Conservation (phyloP, 2,113 vertebrate genomes). For the Apteryx mantelli region DNA sequence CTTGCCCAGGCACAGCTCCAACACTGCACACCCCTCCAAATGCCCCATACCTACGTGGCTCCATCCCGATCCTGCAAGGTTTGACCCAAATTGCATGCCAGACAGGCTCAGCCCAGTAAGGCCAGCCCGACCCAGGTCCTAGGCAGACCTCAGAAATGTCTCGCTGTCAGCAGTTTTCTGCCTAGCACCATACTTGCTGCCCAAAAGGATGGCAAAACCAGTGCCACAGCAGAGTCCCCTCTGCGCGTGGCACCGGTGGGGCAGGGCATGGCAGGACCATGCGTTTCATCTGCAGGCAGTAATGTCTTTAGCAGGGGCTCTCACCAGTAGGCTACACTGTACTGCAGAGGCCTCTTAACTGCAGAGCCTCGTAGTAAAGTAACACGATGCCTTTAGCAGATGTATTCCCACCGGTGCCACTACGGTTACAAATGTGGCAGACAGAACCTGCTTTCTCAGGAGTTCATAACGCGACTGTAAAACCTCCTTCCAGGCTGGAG, state of each 20-base stretch:
- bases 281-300: neutral
- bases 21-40: neutral
- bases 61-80: too few relatives aligned
- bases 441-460: neutral
- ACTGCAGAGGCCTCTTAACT: neutral
- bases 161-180: neutral
- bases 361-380: neutral
- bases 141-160: rapidly evolving
- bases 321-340: rapidly evolving
- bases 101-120: neutral
- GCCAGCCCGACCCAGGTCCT: neutral
- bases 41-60: rapidly evolving
- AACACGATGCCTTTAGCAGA: neutral
- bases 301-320: neutral
- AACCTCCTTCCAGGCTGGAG: neutral
- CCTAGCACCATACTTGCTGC: neutral
- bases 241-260: neutral
- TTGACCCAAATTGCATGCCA: rapidly evolving
- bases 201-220: neutral
- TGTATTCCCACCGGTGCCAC: neutral
- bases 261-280: rapidly evolving
- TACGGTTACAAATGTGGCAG: neutral
- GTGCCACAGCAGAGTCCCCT: neutral
- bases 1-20: neutral
- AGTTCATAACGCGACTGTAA: rapidly evolving